These are phyloP conservation scores for Eurosta solidaginis DNA, from an alignment of 1,140 invertebrate species.

Conservation along the genomic window DNA sequence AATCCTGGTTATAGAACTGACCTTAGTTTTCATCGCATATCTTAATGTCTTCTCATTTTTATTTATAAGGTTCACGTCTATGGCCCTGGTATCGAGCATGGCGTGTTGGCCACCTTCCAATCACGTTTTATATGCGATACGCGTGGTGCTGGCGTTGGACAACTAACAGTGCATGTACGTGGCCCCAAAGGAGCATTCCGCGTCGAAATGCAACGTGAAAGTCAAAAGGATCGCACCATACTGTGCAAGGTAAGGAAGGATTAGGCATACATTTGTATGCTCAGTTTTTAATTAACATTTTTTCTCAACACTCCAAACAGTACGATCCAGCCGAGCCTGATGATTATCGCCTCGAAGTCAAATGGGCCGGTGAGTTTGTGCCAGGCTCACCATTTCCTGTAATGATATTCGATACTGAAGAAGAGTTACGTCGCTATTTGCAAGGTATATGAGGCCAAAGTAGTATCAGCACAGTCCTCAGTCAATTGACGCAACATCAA, in stretches of 20 bases:
- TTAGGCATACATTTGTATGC: not conserved
- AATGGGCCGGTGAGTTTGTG: constrained; percentile 97
- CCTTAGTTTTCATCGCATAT: not conserved
- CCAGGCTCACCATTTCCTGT: constrained; percentile 97
- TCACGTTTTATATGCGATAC: constrained; percentile 98
- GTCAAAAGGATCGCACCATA: constrained; percentile 96
- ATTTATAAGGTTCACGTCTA: constrained; percentile 81
- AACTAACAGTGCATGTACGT: constrained; percentile 92
- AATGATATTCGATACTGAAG: constrained; percentile 98
- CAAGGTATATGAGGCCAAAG: constrained; percentile 59
- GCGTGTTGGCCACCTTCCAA: constrained; percentile 93
- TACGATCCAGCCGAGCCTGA: constrained; percentile 97
- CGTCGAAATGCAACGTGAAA: constrained; percentile 99
- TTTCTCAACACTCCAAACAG: constrained; percentile 51
- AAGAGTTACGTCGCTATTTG: constrained; percentile 79
- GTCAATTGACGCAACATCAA: constrained; percentile 26
- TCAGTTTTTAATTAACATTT: not conserved
- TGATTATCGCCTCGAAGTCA: constrained; percentile 96
- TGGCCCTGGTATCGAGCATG: constrained; percentile 95
- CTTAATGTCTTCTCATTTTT: not conserved
- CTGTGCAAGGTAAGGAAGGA: constrained; percentile 77
- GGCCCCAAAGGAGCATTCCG: constrained; percentile 98
- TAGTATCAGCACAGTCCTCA: constrained; percentile 46
- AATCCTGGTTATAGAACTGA: not conserved
- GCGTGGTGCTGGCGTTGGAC: constrained; percentile 93